These are phyloP conservation scores for Elmis aenea DNA, from an alignment of 2,888 invertebrate species.

Conservation along the genomic window DNA sequence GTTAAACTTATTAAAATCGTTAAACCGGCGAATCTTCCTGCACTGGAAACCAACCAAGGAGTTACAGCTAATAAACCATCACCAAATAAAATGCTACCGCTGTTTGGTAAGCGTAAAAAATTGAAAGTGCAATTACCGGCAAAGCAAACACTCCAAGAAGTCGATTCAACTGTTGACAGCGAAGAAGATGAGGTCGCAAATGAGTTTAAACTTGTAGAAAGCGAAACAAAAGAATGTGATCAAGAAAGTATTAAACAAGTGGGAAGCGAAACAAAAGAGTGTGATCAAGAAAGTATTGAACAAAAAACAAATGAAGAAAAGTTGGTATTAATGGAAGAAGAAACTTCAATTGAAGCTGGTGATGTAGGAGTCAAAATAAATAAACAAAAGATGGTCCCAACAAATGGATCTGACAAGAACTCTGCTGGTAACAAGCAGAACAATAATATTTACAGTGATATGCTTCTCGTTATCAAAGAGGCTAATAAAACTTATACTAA, in stretches of 20 bases:
- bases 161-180: slow-evolving; percentile 31
- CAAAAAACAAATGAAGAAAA: slow-evolving; percentile 9
- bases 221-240: slow-evolving; percentile 10
- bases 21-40: slow-evolving; percentile 60
- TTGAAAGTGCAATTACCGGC: slow-evolving; percentile 49
- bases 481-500: too few species aligned
- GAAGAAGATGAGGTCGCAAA: slow-evolving; percentile 47
- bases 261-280: slow-evolving; percentile 11
- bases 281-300: too few species aligned
- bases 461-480: too few species aligned
- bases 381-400: background rate
- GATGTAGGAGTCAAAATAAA: background rate
- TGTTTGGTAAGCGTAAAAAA: slow-evolving; percentile 54
- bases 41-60: slow-evolving; percentile 35
- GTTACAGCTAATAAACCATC: slow-evolving; percentile 24
- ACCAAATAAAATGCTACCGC: slow-evolving; percentile 46
- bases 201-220: slow-evolving; percentile 11
- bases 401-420: too few species aligned
- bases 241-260: slow-evolving; percentile 10
- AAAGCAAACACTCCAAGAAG: slow-evolving; percentile 29
- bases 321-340: slow-evolving; percentile 9
- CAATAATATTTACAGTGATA: too few species aligned
- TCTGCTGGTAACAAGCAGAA: too few species aligned
- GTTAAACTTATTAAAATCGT: slow-evolving; percentile 70
- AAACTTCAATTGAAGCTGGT: slow-evolving; percentile 6